Percentiles rank a stretch among this genome's conserved stretches.
These are phyloP conservation scores for Halictus quadricinctus DNA, from an alignment of 2,888 invertebrate genomes.

Conservation along the genomic window DNA sequence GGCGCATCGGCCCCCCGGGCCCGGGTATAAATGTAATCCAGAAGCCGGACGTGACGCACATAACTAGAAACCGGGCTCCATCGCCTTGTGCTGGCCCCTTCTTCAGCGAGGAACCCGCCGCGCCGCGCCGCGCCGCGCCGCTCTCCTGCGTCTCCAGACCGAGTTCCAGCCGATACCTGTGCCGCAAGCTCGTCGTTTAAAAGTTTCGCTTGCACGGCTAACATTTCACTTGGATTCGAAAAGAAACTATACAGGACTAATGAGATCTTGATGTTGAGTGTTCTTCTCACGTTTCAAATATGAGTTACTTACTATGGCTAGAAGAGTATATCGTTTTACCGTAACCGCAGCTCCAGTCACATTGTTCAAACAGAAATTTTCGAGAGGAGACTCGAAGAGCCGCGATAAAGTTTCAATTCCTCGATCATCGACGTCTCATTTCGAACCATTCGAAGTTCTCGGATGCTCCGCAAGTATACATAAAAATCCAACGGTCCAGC, in stretches of 20 bases:
- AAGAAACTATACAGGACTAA: not conserved
- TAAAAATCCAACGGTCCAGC: not conserved
- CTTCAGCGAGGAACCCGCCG: slow-evolving; percentile 7
- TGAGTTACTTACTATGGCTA: not conserved
- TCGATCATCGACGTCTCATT: not conserved
- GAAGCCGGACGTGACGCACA: slow-evolving; percentile 81
- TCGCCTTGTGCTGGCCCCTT: slow-evolving; percentile 55
- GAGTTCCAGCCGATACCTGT: slow-evolving; percentile 2
- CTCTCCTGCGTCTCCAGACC: not conserved
- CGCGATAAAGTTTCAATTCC: not conserved
- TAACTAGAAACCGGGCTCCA: slow-evolving; percentile 59
- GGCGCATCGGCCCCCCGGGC: slow-evolving; percentile 80
- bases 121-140: not conserved
- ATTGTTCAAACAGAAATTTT: not conserved
- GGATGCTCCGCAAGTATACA: not conserved
- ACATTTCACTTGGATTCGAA: not conserved
- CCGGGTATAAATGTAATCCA: slow-evolving; percentile 81
- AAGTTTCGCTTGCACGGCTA: not conserved
- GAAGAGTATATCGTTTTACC: no score
- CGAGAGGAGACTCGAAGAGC: not conserved
- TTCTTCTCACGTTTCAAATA: not conserved
- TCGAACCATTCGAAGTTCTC: not conserved
- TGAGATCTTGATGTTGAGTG: not conserved
- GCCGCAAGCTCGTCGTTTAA: not conserved
- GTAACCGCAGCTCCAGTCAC: not conserved